These are phyloP conservation scores for Antedon mediterranea DNA, from an alignment of 53 echinoderm and acorn worm genomes.

Conservation along the genomic window DNA sequence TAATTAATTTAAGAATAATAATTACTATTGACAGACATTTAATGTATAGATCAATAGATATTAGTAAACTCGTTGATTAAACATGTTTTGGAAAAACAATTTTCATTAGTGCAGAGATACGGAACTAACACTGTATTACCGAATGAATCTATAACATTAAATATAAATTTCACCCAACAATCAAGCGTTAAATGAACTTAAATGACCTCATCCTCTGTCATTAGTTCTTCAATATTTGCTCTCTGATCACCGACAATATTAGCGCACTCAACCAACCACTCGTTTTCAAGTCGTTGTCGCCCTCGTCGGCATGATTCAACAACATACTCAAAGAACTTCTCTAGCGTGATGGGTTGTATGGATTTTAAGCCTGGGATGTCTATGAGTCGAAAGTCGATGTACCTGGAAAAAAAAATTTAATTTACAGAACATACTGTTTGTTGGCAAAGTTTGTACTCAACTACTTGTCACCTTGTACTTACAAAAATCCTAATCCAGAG, in stretches of 20 bases:
- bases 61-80: too few species aligned
- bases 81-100: too few species aligned
- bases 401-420: slow-evolving; percentile 20
- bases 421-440: too few species aligned
- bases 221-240: slow-evolving; percentile 65
- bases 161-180: not conserved
- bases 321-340: slow-evolving; percentile 64
- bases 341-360: slow-evolving; percentile 52
- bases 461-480: too few species aligned
- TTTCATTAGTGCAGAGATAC: too few species aligned
- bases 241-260: slow-evolving; percentile 41
- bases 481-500: too few species aligned
- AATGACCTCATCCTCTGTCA: slow-evolving; percentile 66
- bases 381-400: slow-evolving; percentile 54
- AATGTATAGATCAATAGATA: too few species aligned
- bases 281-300: slow-evolving; percentile 26
- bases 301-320: slow-evolving; percentile 36
- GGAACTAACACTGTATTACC: too few species aligned
- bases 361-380: slow-evolving; percentile 47
- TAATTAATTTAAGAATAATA: too few species aligned
- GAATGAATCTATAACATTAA: too few species aligned
- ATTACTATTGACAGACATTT: too few species aligned
- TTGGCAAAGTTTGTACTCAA: too few species aligned
- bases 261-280: slow-evolving; percentile 76
- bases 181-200: not conserved